phyloP scores from a whole-genome alignment of 1,140 invertebrate genomes.

The Andricus grossulariae region DNA sequence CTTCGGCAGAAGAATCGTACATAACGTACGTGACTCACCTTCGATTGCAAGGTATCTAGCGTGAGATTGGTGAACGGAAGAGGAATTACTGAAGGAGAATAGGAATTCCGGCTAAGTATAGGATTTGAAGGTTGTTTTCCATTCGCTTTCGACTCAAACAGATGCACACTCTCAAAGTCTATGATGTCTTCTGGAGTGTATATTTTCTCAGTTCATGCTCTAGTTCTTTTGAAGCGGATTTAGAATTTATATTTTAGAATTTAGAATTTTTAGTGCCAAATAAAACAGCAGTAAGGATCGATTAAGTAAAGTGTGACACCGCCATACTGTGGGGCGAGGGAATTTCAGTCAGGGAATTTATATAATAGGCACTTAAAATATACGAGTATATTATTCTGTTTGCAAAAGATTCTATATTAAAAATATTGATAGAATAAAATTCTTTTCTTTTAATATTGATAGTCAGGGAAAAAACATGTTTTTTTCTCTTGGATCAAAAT shows the following conservation, averaged over 20 bases:
- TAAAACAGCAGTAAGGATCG: background rate
- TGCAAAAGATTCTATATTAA: no score
- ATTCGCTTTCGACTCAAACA: slow-evolving; percentile 18
- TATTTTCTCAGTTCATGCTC: background rate
- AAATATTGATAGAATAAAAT: no score
- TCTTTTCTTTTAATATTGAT: no score
- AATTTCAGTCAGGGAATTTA: no score
- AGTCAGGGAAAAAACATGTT: no score
- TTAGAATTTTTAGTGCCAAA: background rate
- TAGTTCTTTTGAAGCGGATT: background rate
- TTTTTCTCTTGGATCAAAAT: no score
- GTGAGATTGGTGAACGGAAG: slow-evolving; percentile 21
- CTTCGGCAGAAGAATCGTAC: slow-evolving; percentile 44
- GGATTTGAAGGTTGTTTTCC: slow-evolving; percentile 23
- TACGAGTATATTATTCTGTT: no score
- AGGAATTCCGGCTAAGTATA: slow-evolving; percentile 17
- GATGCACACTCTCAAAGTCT: slow-evolving; percentile 26
- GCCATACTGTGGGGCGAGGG: no score
- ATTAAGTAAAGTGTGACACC: no score
- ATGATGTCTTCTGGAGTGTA: background rate
- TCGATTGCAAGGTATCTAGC: slow-evolving; percentile 15
- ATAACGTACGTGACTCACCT: slow-evolving; percentile 47
- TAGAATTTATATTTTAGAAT: background rate
- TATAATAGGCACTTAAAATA: no score
- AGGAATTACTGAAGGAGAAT: slow-evolving; percentile 22